phyloP scores from a whole-genome alignment of 2,113 vertebrate genomes.

The Tiliqua scincoides region DNA sequence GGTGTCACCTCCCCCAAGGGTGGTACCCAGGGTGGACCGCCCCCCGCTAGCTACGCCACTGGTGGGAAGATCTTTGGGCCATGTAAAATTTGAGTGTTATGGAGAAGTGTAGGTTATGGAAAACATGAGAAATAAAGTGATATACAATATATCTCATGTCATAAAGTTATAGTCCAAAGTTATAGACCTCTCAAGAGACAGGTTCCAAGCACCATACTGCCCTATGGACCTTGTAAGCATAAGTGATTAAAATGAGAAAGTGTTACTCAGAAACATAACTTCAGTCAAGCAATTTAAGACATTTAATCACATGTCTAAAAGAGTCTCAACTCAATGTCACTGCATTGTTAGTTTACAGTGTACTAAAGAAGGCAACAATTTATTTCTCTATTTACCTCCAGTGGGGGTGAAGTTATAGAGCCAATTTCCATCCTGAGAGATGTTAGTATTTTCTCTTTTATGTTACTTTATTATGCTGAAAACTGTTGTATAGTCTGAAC shows the following conservation, averaged over 20 bases:
- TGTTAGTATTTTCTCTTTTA: too few species aligned
- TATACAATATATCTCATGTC: not conserved
- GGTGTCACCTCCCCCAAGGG: too few species aligned
- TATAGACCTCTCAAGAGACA: not conserved
- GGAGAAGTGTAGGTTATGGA: too few species aligned
- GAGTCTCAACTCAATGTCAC: not conserved
- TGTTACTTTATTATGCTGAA: constrained; percentile 20
- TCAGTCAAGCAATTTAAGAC: not conserved
- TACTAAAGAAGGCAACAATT: not conserved
- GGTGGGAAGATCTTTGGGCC: too few species aligned
- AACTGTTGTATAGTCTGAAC: not conserved
- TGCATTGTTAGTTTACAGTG: not conserved
- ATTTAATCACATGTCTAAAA: not conserved
- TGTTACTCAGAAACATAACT: not conserved
- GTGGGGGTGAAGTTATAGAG: too few species aligned
- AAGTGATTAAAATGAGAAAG: not conserved
- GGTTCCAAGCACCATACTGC: not conserved
- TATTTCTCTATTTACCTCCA: not conserved
- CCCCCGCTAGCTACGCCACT: too few species aligned
- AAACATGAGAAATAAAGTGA: not conserved
- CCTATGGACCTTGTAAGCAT: not conserved
- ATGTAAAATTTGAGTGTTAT: too few species aligned
- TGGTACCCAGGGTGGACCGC: too few species aligned
- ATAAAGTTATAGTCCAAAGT: not conserved
- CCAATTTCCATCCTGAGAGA: not conserved